Base-by-base conservation (phyloP, 2,113 vertebrate species). In the Megaleporinus macrocephalus region DNA sequence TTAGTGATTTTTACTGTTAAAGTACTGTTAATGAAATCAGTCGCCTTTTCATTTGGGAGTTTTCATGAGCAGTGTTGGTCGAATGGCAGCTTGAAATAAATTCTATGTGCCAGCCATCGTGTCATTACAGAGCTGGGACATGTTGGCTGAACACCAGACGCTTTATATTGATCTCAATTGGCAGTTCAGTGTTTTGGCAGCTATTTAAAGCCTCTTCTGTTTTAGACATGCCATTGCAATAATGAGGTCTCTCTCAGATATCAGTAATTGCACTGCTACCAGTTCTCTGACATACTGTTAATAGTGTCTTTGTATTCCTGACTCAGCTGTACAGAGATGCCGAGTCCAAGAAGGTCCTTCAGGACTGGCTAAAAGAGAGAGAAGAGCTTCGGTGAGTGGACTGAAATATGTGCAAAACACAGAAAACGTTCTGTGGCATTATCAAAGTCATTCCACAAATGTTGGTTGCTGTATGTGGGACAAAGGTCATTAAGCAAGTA, bases 331-430 rank as follows among this genome's bases (percentile, higher is more conserved):
- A 94, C 76, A 92, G 89, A 15, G 95, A 95, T 55, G 73, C 89
- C 0, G 92, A 92, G 70, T 95, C 94, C 16, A 90, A 90, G 85
- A 84, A 89, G 36, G 90, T 96, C 80, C 88, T 96, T 57, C 85
- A 91, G 83, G 95, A 96, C 78, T 96, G 95, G 95, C 91, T 94
- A 83, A 93, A 93, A 36, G 95, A 96, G 85, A 86, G 95, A 65
- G 94, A 96, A 33, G 95, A 96, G 79, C 92, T 95, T 68, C 91
- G 94, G 95, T 94, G 73, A 90, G 91, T 88, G 72, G 1, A 3
- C 2, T 36, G 1, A 55, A 2, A 55, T 7, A 22, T 55, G 1
- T 22, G 41, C 41, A 44, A 44, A 44, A 44, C 5, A 44, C 5
- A 10, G 41, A 44, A 44, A 44, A 44, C 41, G 1, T 11, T 1